Conservation (phyloP, 2,888 invertebrate genomes). For the Eutolmus rufibarbis region DNA sequence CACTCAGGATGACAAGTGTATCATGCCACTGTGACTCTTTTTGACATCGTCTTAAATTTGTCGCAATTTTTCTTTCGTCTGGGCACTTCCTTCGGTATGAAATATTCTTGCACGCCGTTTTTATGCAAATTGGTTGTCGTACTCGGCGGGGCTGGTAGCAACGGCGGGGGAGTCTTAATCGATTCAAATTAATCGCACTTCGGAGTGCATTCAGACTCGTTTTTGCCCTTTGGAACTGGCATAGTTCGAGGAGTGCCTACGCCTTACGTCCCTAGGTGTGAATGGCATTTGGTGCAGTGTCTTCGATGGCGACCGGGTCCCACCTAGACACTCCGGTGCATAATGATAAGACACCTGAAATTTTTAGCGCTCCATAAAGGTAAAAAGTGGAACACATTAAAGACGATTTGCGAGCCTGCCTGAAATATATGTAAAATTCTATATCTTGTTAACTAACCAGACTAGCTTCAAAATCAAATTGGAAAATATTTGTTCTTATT, state of each 20-base stretch:
- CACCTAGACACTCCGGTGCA: neutral
- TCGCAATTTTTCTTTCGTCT: slow-evolving; percentile 9
- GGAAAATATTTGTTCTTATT: no score
- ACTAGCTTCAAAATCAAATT: no score
- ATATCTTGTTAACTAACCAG: no score
- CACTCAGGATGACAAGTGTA: slow-evolving; percentile 3
- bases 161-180: neutral
- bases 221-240: neutral
- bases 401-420: no score
- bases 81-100: neutral
- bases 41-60: slow-evolving; percentile 21
- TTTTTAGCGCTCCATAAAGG: neutral
- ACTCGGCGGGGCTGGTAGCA: neutral
- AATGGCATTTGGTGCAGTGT: neutral
- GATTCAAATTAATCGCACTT: neutral
- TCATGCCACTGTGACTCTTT: neutral
- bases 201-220: neutral
- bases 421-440: neutral
- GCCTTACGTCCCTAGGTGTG: neutral
- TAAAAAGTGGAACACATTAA: neutral
- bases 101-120: neutral
- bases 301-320: neutral
- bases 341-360: neutral
- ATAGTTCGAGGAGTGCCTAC: neutral
- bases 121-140: neutral